Evolutionary conservation across 1,140 invertebrate species (phyloP).

Genomic region (Oncopodura yosiiana): DNA sequence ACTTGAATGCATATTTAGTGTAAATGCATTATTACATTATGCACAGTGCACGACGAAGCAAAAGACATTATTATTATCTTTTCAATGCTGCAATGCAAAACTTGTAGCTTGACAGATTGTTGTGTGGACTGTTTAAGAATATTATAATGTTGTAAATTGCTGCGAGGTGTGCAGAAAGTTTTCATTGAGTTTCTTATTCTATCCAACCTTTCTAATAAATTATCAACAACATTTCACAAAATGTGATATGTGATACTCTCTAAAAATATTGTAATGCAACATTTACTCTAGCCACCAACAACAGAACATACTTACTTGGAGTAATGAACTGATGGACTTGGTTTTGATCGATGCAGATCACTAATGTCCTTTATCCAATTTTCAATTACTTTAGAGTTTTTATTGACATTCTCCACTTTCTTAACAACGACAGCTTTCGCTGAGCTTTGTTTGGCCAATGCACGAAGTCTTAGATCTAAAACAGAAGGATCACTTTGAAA

Average conservation of each 20-base stretch:
- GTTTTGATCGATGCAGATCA: conserved; percentile 75
- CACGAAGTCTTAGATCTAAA: conserved; percentile 81
- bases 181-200: no score
- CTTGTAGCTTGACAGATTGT: no score
- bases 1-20: no score
- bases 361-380: conserved; percentile 89
- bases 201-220: background rate
- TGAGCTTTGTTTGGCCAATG: conserved; percentile 60
- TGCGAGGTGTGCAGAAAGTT: no score
- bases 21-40: no score
- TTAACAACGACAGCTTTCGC: conserved; percentile 58
- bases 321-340: conserved; percentile 72
- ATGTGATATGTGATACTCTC: conserved; percentile 5
- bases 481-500: conserved; percentile 92
- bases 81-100: no score
- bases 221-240: background rate
- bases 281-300: background rate
- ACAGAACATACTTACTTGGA: conserved; percentile 50
- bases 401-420: conserved; percentile 71
- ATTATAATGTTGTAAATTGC: no score
- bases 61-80: no score
- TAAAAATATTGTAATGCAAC: background rate
- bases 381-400: conserved; percentile 77
- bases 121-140: no score
- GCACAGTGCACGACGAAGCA: no score